phyloP scores from a whole-genome alignment of 1,140 invertebrate genomes.

The Subanguina moxae region DNA sequence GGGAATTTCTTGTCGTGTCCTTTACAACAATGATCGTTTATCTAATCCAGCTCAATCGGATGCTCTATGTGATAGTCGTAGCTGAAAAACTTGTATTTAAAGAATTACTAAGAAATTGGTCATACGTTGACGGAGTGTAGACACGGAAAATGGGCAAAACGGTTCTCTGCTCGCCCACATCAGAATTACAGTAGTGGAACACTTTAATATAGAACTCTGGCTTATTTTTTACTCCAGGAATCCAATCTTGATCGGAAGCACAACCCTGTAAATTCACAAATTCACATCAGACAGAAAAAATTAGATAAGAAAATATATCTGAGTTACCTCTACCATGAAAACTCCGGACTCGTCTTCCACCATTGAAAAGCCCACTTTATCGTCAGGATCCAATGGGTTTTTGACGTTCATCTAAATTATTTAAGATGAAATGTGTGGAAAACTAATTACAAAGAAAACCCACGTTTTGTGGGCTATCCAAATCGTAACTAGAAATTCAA shows the following conservation, averaged over 20 bases:
- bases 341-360: conserved; percentile 28
- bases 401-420: conserved; percentile 17
- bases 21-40: too few relatives aligned
- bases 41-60: conserved; percentile 30
- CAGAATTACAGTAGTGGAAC: conserved; percentile 31
- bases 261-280: conserved; percentile 7
- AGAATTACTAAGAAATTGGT: too few relatives aligned
- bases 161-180: conserved; percentile 17
- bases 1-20: too few relatives aligned
- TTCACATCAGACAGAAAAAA: background rate
- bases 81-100: too few relatives aligned
- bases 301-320: too few relatives aligned
- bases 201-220: conserved; percentile 38
- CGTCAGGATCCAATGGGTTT: conserved; percentile 41
- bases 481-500: conserved; percentile 9
- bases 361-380: conserved; percentile 32
- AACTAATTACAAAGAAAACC: conserved; percentile 10
- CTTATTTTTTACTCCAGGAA: conserved; percentile 24
- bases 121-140: conserved; percentile 30
- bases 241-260: conserved; percentile 22
- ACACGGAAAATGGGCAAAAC: conserved; percentile 27
- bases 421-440: background rate
- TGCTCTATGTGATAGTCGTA: conserved; percentile 37
- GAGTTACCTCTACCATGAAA: conserved; percentile 24
- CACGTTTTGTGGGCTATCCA: conserved; percentile 31